Evolutionary conservation across 1,140 invertebrate species (phyloP), one percentile per base, ranked within the genome.

Genomic region (Leptonema lineaticorne): DNA sequence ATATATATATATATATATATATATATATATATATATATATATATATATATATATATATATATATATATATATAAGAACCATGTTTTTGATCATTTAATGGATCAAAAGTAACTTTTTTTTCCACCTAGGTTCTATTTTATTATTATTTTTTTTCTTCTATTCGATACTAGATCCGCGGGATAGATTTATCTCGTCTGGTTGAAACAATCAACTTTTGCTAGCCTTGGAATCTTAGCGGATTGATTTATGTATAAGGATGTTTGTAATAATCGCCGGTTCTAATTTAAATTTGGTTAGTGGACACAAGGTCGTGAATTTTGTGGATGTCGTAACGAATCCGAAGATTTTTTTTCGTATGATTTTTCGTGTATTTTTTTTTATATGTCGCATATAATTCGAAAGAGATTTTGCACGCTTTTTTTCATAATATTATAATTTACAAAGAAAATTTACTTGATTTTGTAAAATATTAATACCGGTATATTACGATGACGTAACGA

Each of bases 171-270:
- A 16, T 45, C 37, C 11, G 14, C 37, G 22, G n/a, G 50, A 22
- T 53, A 53, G 63, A 65, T 69, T 69, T 69, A 69, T 69, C 57
- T 58, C 7, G 48, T 41, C 37, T 41, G 2, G 37, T 9, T 18
- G 63, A 69, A 64, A 69, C 68, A 48, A 63, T 65, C 68, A 50
- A 59, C 41, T 59, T 48, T 69, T 64, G 53, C 63, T 66, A 53
- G 18, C 68, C 68, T 69, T 69, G 68, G 68, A 26, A 59, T 58
- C 18, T 46, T 28, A n/a, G 58, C 56, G 20, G 57, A 67, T 70
- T 70, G 69, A 70, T 70, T 67, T 67, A 67, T 70, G 46, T 56
- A 67, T 41, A 67, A 70, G 69, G 69, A 70, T 70, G 56, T 69
- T 27, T 45, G 16, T 62, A n/a, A 46, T 46, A 28, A 64, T 64